These are phyloP conservation scores for Rhinophrynus dorsalis DNA, from an alignment of 2,797 vertebrate genomes.

Conservation along the genomic window DNA sequence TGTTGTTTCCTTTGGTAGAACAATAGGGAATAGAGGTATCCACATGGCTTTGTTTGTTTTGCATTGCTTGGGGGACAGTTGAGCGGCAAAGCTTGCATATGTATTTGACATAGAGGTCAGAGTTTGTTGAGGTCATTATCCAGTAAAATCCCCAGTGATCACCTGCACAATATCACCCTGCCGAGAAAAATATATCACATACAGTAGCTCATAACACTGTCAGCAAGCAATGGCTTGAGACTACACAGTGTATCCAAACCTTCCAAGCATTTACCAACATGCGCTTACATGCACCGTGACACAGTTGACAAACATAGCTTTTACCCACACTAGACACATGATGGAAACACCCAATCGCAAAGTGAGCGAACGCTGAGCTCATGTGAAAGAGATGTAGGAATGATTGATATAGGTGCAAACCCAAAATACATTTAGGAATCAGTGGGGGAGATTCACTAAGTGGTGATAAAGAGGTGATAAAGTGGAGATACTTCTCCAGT, in stretches of 20 bases:
- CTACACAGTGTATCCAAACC: slow-evolving; percentile 3
- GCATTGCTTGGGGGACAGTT: slow-evolving; percentile 23
- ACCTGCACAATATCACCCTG: background rate
- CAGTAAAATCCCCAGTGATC: background rate
- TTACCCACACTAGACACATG: slow-evolving; percentile 20
- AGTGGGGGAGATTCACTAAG: too few relatives aligned
- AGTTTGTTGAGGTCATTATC: background rate
- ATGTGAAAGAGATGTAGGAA: background rate
- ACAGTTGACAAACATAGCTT: slow-evolving; percentile 31
- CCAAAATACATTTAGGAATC: background rate
- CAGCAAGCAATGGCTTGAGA: slow-evolving; percentile 3
- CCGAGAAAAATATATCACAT: background rate
- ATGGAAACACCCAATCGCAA: slow-evolving; percentile 12
- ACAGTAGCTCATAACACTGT: background rate
- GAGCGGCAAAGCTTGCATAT: background rate
- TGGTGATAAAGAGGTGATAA: too few relatives aligned
- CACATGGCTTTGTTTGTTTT: slow-evolving; percentile 22
- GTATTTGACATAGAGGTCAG: background rate
- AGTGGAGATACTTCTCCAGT: too few relatives aligned
- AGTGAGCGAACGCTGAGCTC: slow-evolving; percentile 10
- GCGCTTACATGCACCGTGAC: slow-evolving; percentile 14
- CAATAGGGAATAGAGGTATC: slow-evolving; percentile 15
- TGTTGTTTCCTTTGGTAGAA: background rate
- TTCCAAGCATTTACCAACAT: slow-evolving; percentile 14
- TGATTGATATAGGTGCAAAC: background rate